phyloP scores from a whole-genome alignment of 2,888 invertebrate genomes.

The Cephus sareptanus region DNA sequence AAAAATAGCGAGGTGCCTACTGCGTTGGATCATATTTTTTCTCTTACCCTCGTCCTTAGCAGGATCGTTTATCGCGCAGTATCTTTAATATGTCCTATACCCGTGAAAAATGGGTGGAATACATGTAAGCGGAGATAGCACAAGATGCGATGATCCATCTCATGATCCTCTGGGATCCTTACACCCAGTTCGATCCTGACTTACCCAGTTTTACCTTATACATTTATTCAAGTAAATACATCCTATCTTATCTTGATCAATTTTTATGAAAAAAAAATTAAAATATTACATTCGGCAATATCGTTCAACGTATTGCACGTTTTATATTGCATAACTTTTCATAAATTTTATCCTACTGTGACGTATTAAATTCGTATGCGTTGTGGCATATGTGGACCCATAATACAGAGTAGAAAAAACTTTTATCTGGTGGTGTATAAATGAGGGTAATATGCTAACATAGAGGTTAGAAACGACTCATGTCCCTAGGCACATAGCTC shows the following conservation, averaged over 20 bases:
- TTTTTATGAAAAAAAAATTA: not conserved
- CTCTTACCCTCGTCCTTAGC: conserved; percentile 19
- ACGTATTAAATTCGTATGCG: not conserved
- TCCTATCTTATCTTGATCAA: not conserved
- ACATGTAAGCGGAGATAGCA: conserved; percentile 23
- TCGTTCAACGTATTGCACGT: not conserved
- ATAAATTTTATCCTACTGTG: not conserved
- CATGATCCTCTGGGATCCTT: conserved; percentile 26
- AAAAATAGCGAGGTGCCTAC: conserved; percentile 32
- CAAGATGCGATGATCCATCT: conserved; percentile 32
- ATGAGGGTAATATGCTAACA: conserved; percentile 36
- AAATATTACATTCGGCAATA: not conserved
- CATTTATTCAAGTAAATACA: not conserved
- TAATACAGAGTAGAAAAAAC: conserved; percentile 4
- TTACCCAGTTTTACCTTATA: not conserved
- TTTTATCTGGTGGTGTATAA: conserved; percentile 36
- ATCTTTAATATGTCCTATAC: conserved; percentile 17
- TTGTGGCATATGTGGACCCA: not conserved
- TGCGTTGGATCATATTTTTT: conserved; percentile 16
- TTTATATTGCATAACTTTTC: not conserved
- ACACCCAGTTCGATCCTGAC: not conserved
- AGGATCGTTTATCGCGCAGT: conserved; percentile 22
- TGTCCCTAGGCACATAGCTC: conserved; percentile 34
- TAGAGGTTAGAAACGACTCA: conserved; percentile 34
- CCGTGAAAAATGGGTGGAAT: conserved; percentile 20